Percentiles rank a stretch among this genome's conserved stretches.
Conservation (phyloP, 2,888 invertebrate species). For the Sturmia bella region DNA sequence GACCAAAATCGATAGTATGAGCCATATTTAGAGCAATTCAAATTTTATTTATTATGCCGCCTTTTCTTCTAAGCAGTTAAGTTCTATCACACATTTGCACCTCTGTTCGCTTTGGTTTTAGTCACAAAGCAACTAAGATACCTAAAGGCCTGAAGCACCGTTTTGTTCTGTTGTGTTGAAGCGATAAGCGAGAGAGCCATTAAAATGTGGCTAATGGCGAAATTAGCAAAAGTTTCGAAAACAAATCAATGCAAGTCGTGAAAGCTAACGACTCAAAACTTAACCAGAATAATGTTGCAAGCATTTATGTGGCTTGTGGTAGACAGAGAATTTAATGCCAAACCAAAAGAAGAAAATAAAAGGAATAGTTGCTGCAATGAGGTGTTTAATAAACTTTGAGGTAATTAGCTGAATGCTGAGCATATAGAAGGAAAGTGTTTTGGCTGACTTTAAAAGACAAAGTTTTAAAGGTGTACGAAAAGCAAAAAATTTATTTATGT, state of each 20-base stretch:
- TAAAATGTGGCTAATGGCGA: conserved; percentile 59
- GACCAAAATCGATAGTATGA: too few species aligned
- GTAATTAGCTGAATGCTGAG: neutral
- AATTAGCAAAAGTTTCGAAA: conserved; percentile 24
- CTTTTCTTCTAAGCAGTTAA: too few species aligned
- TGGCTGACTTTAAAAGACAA: neutral
- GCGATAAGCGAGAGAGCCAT: conserved; percentile 53
- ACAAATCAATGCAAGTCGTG: neutral
- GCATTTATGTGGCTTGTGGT: conserved; percentile 29
- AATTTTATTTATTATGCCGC: neutral
- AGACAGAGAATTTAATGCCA: conserved; percentile 24
- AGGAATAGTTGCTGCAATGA: conserved; percentile 17
- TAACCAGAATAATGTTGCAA: conserved; percentile 20
- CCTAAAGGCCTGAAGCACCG: conserved; percentile 48
- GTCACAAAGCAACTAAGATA: conserved; percentile 40
- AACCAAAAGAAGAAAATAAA: conserved; percentile 1
- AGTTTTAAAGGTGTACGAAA: neutral
- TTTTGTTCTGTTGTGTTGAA: conserved; percentile 61
- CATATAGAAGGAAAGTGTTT: neutral
- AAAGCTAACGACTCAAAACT: neutral
- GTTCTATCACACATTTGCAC: neutral
- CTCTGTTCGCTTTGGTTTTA: conserved; percentile 40
- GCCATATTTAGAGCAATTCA: neutral
- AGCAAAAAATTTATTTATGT: neutral
- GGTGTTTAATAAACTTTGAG: conserved; percentile 29